A percentile compares a stretch with the other conserved stretches of the same genome.
phyloP scores from a whole-genome alignment of 2,797 vertebrate species.

The Poeciliopsis turneri region DNA sequence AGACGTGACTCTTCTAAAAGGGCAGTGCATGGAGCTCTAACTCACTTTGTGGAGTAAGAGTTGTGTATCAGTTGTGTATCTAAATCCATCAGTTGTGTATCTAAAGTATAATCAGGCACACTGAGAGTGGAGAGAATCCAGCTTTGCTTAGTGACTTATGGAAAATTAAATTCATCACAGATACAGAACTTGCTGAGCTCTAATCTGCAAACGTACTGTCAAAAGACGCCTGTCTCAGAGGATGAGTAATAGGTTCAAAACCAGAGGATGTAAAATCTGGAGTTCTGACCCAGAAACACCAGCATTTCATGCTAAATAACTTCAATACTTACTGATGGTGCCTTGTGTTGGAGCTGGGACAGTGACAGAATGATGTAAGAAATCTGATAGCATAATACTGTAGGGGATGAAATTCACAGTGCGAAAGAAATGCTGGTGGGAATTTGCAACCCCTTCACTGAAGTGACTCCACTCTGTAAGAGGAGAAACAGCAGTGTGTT shows the following conservation, averaged over 20 bases:
- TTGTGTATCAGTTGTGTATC: too few species aligned
- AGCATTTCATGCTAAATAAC: constrained; percentile 8
- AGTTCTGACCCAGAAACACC: neutral
- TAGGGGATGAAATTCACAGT: neutral
- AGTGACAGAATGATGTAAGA: neutral
- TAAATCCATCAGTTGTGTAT: neutral
- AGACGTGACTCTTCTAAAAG: neutral
- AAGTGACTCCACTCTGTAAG: neutral
- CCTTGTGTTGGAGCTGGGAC: constrained; percentile 3
- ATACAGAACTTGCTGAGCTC: neutral
- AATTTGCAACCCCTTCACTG: neutral
- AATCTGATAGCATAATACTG: neutral
- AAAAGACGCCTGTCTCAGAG: constrained; percentile 3
- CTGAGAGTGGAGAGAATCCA: neutral
- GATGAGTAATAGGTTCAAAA: constrained; percentile 4
- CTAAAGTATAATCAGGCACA: constrained; percentile 8
- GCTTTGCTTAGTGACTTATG: neutral
- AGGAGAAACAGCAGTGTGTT: neutral
- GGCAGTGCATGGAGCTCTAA: neutral
- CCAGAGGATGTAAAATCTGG: neutral
- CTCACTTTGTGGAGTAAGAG: neutral
- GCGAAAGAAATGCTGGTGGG: neutral
- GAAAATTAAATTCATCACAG: constrained; percentile 13
- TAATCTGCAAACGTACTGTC: constrained; percentile 3
- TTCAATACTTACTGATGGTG: constrained; percentile 12